Conservation (phyloP, 2,888 invertebrate species). For the Torymus aiolomorphi region DNA sequence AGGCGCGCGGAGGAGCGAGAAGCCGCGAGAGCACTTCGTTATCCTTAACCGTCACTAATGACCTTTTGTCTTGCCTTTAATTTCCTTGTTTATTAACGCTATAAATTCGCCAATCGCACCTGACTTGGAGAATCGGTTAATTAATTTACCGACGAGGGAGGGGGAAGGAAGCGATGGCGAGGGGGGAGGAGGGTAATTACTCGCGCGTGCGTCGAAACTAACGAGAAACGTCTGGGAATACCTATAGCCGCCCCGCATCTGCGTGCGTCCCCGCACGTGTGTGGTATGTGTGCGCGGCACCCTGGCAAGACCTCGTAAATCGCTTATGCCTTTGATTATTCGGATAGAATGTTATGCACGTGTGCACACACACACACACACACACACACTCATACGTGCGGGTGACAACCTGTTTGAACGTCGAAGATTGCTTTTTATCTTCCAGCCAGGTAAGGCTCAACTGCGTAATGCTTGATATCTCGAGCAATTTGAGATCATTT, state of each 20-base stretch:
- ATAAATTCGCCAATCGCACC: constrained; percentile 58
- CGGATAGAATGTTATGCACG: background rate
- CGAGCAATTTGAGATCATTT: too few relatives aligned
- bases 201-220: constrained; percentile 41
- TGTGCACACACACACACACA: too few relatives aligned
- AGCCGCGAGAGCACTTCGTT: constrained; percentile 56
- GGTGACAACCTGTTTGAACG: constrained; percentile 1
- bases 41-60: constrained; percentile 63
- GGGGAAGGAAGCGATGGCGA: background rate
- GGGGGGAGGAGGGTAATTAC: constrained; percentile 39
- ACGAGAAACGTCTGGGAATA: constrained; percentile 42
- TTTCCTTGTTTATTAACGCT: constrained; percentile 60
- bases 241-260: background rate
- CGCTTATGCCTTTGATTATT: constrained; percentile 41
- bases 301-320: constrained; percentile 19
- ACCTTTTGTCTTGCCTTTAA: constrained; percentile 56
- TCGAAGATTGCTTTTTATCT: too few relatives aligned
- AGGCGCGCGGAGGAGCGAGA: constrained; percentile 38
- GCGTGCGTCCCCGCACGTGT: background rate
- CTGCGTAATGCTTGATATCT: too few relatives aligned
- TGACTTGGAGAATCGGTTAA: constrained; percentile 49
- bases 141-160: constrained; percentile 38
- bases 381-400: background rate
- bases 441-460: too few relatives aligned
- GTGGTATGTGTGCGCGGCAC: background rate